Evolutionary conservation across 2,797 vertebrate species (phyloP).

Genomic region (Anolis apletophallus): DNA sequence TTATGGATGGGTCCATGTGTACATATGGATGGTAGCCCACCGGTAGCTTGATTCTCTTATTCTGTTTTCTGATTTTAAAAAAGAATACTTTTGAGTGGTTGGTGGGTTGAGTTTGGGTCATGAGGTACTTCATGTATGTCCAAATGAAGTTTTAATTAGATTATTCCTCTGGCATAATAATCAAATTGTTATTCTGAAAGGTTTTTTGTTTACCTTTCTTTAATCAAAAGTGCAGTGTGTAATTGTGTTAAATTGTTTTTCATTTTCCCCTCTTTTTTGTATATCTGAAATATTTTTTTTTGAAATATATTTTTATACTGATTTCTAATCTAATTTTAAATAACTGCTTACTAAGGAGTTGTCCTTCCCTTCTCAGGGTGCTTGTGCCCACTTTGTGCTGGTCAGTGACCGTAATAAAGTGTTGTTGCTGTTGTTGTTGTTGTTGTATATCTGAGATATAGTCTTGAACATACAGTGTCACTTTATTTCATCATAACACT

Average conservation of each 20-base stretch:
- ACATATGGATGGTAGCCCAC: too few relatives aligned
- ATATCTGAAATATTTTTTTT: too few relatives aligned
- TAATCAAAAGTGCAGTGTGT: neutral
- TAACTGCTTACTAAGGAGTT: too few relatives aligned
- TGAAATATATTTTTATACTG: too few relatives aligned
- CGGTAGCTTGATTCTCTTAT: neutral
- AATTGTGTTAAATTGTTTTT: neutral
- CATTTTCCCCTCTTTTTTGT: neutral
- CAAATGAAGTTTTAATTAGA: neutral
- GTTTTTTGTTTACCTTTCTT: neutral
- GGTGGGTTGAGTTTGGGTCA: neutral
- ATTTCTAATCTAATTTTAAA: too few relatives aligned
- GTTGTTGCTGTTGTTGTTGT: too few relatives aligned
- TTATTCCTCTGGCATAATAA: neutral
- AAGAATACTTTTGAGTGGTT: neutral
- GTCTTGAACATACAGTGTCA: too few relatives aligned
- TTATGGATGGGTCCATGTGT: neutral
- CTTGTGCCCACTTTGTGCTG: too few relatives aligned
- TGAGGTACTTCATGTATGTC: neutral
- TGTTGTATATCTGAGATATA: too few relatives aligned
- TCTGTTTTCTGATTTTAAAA: neutral
- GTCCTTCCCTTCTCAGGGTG: too few relatives aligned
- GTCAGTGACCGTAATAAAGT: too few relatives aligned
- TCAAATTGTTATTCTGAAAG: neutral
- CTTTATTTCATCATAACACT: neutral